These are phyloP conservation scores for Pipa parva DNA, from an alignment of 2,113 vertebrate species.

Conservation along the genomic window DNA sequence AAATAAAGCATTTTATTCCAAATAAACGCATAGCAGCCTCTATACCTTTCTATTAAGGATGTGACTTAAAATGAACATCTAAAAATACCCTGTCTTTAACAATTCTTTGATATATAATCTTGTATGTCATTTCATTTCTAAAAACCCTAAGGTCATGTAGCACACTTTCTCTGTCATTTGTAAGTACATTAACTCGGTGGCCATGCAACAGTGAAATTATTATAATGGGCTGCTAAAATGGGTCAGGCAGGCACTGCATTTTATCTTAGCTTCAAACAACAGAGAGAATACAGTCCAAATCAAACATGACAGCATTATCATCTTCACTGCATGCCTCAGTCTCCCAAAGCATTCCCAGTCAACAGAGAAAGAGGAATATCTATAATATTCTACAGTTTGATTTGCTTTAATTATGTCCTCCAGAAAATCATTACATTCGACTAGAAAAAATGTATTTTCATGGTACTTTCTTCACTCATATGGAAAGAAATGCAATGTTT, in stretches of 20 bases:
- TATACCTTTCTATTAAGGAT: conserved; percentile 44
- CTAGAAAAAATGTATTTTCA: conserved; percentile 35
- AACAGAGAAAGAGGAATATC: conserved; percentile 31
- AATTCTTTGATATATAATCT: conserved; percentile 70
- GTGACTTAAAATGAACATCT: conserved; percentile 41
- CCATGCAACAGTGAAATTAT: conserved; percentile 80
- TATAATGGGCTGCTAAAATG: conserved; percentile 84
- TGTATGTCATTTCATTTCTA: conserved; percentile 80
- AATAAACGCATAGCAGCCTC: conserved; percentile 21
- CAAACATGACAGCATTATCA: conserved; percentile 59
- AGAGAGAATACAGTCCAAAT: conserved; percentile 61
- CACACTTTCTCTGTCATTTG: conserved; percentile 87
- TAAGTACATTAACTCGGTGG: conserved; percentile 86
- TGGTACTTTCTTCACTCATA: conserved; percentile 38
- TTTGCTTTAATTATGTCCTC: conserved; percentile 41
- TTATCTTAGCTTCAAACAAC: conserved; percentile 74
- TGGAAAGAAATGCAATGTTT: conserved; percentile 23
- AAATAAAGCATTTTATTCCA: conserved; percentile 2
- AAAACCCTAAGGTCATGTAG: conserved; percentile 84
- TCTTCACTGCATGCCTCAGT: conserved; percentile 36
- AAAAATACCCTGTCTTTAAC: conserved; percentile 56
- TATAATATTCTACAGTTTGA: conserved; percentile 31
- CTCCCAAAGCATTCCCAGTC: conserved; percentile 42
- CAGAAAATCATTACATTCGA: conserved; percentile 40
- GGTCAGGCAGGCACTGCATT: conserved; percentile 75